Evolutionary conservation across 2,888 invertebrate species (phyloP).

Genomic region (Alentia gelatinosa): DNA sequence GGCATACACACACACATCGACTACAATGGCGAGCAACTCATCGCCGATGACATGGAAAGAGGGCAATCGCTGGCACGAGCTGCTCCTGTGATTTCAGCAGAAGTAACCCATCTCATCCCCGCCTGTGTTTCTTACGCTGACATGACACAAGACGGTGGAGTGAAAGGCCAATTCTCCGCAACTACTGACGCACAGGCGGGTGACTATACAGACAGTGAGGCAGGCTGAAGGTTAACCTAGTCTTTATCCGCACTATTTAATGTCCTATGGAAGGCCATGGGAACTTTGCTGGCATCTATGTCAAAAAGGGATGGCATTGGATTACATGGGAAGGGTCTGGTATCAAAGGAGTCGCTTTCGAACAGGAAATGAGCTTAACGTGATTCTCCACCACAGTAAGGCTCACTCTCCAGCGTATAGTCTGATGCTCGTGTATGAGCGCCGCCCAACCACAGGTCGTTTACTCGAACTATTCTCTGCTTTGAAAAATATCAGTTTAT

Average conservation of each 20-base stretch:
- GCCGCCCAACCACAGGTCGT: too few relatives aligned
- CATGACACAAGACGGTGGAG: neutral
- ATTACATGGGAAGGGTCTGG: neutral
- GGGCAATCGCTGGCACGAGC: neutral
- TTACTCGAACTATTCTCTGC: too few relatives aligned
- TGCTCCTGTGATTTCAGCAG: neutral
- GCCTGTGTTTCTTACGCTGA: neutral
- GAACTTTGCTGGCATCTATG: neutral
- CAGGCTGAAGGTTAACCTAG: neutral
- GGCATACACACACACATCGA: neutral
- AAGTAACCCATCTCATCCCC: neutral
- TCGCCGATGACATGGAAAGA: neutral
- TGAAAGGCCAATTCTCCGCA: neutral
- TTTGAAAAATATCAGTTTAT: too few relatives aligned
- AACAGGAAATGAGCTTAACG: neutral
- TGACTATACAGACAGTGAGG: neutral
- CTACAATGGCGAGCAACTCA: neutral
- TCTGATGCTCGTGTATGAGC: too few relatives aligned
- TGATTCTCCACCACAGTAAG: neutral
- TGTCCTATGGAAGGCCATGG: neutral
- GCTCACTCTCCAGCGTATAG: too few relatives aligned
- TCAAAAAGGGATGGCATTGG: neutral
- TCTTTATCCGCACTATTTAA: neutral
- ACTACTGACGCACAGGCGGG: neutral
- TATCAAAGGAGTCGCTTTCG: neutral